Conservation (phyloP, 2,113 vertebrate genomes). For the Turdus rufiventris region DNA sequence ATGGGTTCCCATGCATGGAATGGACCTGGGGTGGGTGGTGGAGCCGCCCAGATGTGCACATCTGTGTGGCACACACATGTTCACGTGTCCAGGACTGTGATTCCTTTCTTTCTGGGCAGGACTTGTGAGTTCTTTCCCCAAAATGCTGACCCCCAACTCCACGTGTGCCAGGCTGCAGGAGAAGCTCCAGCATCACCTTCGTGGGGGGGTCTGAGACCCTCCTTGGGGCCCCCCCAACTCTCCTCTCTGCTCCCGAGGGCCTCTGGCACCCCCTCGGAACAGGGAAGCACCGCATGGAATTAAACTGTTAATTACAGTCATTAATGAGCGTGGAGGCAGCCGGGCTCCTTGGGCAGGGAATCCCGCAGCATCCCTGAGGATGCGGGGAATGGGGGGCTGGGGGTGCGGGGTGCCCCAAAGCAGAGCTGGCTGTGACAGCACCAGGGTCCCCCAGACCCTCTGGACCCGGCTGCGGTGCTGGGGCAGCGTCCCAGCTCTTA, state of each 20-base stretch:
- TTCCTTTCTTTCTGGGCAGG: neutral
- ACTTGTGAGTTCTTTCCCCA: neutral
- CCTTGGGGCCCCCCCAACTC: neutral
- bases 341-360: neutral
- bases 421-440: neutral
- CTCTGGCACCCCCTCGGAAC: neutral
- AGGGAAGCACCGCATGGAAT: neutral
- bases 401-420: neutral
- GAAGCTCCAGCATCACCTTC: neutral
- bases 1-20: neutral
- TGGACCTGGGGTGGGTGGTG: neutral
- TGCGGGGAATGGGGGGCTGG: neutral
- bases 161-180: neutral
- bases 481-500: rapidly evolving
- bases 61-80: rapidly evolving
- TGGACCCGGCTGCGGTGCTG: too few species aligned
- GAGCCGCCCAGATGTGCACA: neutral
- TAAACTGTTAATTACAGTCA: conserved; percentile 44
- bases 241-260: neutral
- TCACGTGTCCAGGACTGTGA: rapidly evolving
- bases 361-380: neutral
- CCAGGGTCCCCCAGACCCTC: rapidly evolving
- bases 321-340: conserved; percentile 33
- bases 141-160: neutral
- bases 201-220: rapidly evolving